Conservation (phyloP, 2,888 invertebrate species). For the Chloromyia formosa region DNA sequence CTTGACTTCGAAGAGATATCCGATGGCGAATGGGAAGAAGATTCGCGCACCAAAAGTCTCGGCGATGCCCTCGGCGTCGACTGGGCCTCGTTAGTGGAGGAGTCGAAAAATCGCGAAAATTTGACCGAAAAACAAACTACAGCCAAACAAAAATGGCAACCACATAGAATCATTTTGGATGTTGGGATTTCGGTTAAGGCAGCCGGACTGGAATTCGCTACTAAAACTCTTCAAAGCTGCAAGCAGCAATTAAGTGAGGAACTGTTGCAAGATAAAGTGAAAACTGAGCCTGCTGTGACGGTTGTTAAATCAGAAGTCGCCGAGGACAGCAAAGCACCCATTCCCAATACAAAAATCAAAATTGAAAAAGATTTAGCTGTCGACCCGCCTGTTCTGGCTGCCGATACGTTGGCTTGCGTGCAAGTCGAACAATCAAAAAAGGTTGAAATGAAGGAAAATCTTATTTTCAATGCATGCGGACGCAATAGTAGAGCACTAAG, state of each 20-base stretch:
- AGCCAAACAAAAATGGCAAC: slow-evolving; percentile 82
- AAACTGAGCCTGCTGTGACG: slow-evolving; percentile 18
- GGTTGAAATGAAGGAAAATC: slow-evolving; percentile 68
- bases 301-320: slow-evolving; percentile 47
- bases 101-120: slow-evolving; percentile 66
- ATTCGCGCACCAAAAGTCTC: slow-evolving; percentile 76
- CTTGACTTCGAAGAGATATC: slow-evolving; percentile 91
- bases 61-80: slow-evolving; percentile 96
- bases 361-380: slow-evolving; percentile 52
- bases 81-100: slow-evolving; percentile 89
- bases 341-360: slow-evolving; percentile 58
- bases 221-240: slow-evolving; percentile 61
- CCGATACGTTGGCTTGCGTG: slow-evolving; percentile 62
- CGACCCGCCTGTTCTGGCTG: slow-evolving; percentile 55
- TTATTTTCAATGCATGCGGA: slow-evolving; percentile 78
- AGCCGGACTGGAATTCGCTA: slow-evolving; percentile 74
- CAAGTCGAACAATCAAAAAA: slow-evolving; percentile 72
- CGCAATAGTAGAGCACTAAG: slow-evolving; percentile 80
- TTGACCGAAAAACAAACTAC: slow-evolving; percentile 61
- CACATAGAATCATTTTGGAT: slow-evolving; percentile 79
- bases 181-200: slow-evolving; percentile 82
- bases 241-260: slow-evolving; percentile 57
- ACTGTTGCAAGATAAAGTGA: slow-evolving; percentile 40
- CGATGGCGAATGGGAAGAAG: slow-evolving; percentile 89
- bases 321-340: slow-evolving; percentile 39